Conservation (phyloP, 2,113 vertebrate genomes). For the Stercorarius parasiticus region DNA sequence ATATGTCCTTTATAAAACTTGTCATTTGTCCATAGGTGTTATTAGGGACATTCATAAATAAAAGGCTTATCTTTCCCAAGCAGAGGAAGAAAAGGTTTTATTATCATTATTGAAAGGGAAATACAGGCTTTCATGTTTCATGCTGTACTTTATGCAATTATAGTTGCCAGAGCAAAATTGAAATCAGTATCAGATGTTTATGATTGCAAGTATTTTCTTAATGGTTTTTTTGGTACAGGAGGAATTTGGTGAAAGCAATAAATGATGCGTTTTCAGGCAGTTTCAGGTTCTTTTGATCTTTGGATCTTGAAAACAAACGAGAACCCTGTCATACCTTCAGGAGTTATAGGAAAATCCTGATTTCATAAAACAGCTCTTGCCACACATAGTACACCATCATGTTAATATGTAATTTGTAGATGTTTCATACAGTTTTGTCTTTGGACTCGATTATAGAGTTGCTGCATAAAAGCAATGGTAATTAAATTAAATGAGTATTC, state of each 20-base stretch:
- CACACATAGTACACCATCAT: background rate
- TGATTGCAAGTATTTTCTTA: background rate
- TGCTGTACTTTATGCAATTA: background rate
- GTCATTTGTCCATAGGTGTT: background rate
- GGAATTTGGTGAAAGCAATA: background rate
- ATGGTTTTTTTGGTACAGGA: background rate
- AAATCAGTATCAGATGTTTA: background rate
- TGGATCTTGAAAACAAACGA: background rate
- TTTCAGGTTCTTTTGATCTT: background rate
- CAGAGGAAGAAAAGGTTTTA: background rate
- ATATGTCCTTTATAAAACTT: slow-evolving; percentile 5
- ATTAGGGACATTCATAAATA: background rate
- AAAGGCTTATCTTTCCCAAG: background rate
- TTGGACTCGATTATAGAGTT: background rate
- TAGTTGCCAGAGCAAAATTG: background rate
- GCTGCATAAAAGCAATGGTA: slow-evolving; percentile 27
- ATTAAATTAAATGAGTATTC: slow-evolving; percentile 54
- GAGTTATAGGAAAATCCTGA: background rate
- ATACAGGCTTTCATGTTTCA: background rate
- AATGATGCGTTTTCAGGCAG: background rate
- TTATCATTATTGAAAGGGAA: background rate
- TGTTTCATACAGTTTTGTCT: slow-evolving; percentile 10
- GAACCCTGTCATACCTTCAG: background rate
- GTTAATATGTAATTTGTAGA: background rate
- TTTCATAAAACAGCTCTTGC: background rate